Percentiles rank a stretch among this genome's conserved stretches.
phyloP scores from a whole-genome alignment of 2,888 invertebrate species.

The Abscondita cerata region DNA sequence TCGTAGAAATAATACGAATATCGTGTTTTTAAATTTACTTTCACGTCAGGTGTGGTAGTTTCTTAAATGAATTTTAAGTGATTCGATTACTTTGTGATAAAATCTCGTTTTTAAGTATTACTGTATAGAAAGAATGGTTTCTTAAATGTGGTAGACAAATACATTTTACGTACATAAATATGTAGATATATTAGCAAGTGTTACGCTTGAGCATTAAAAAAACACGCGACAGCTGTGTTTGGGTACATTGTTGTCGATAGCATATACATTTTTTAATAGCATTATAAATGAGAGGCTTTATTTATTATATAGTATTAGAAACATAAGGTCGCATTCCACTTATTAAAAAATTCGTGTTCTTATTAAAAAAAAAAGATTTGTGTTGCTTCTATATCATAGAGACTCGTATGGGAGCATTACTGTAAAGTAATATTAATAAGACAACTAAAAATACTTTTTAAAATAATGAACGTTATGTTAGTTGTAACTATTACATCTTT shows the following conservation, averaged over 20 bases:
- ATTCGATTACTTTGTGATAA: conserved; percentile 7
- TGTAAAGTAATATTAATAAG: too few relatives aligned
- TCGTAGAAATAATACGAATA: not conserved
- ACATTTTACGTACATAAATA: conserved; percentile 18
- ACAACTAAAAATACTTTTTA: too few relatives aligned
- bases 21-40: not conserved
- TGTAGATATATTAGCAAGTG: conserved; percentile 21
- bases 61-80: not conserved
- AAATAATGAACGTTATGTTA: too few relatives aligned
- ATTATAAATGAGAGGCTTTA: conserved; percentile 1
- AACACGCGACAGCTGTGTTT: conserved; percentile 21
- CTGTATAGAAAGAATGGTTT: conserved; percentile 14
- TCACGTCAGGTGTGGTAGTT: not conserved
- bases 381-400: conserved; percentile 6
- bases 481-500: too few relatives aligned
- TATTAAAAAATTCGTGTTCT: too few relatives aligned
- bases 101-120: conserved; percentile 6
- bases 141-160: conserved; percentile 30
- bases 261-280: conserved; percentile 1
- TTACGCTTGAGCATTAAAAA: conserved; percentile 21
- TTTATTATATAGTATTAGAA: conserved; percentile 5
- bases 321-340: conserved; percentile 4
- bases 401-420: not conserved
- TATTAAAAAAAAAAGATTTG: too few relatives aligned
- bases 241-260: conserved; percentile 16